phyloP scores from a whole-genome alignment of 2,113 vertebrate species.

The Zosterops lateralis region DNA sequence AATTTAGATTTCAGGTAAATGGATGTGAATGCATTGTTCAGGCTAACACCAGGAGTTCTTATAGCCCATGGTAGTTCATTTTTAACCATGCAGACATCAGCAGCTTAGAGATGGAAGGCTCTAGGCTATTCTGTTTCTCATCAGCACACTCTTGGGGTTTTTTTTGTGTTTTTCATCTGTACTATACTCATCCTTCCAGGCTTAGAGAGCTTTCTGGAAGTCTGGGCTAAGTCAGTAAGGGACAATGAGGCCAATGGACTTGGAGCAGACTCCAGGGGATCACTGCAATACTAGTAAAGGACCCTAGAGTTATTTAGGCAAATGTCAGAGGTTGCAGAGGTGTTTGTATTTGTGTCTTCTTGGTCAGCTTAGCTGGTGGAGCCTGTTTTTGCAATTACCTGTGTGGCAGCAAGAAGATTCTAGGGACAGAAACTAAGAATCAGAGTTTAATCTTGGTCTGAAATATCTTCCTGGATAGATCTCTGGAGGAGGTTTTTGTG shows the following conservation, averaged over 20 bases:
- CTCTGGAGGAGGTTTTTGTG: neutral
- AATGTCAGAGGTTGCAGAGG: neutral
- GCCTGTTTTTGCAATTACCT: neutral
- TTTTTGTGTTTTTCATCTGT: neutral
- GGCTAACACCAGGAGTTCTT: neutral
- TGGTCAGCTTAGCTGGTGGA: neutral
- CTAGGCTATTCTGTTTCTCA: conserved; percentile 16
- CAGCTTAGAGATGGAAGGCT: neutral
- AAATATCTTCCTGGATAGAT: neutral
- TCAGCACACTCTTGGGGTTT: neutral
- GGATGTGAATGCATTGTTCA: neutral
- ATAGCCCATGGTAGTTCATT: neutral
- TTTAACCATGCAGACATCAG: conserved; percentile 28
- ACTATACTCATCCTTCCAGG: neutral
- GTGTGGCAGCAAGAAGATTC: neutral
- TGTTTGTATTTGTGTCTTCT: neutral
- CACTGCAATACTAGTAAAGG: neutral
- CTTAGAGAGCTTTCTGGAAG: conserved; percentile 3
- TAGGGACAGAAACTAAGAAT: neutral
- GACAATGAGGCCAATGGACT: neutral
- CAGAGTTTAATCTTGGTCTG: neutral
- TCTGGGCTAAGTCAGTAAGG: neutral
- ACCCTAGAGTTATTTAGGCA: neutral
- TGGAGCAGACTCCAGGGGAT: neutral
- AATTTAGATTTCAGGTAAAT: conserved; percentile 37